phyloP scores from a whole-genome alignment of 2,797 vertebrate species.

The Percopsis omiscomaycus region DNA sequence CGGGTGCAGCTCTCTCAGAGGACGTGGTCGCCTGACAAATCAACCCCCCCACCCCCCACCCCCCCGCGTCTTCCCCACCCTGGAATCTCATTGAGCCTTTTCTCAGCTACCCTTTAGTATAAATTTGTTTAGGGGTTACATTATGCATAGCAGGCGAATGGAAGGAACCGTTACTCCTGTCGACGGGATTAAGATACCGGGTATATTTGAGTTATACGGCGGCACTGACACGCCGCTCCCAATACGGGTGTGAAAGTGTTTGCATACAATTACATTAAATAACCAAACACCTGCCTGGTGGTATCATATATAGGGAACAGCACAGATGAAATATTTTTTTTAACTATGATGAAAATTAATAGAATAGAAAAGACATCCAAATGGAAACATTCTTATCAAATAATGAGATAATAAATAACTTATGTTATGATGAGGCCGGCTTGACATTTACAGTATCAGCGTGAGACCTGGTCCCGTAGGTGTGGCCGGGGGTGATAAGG shows the following conservation, averaged over 20 bases:
- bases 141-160: conserved; percentile 71
- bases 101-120: conserved; percentile 64
- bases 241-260: conserved; percentile 53
- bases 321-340: conserved; percentile 67
- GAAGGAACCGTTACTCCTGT: conserved; percentile 65
- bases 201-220: conserved; percentile 47
- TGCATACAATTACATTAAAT: conserved; percentile 71
- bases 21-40: conserved; percentile 70
- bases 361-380: conserved; percentile 75
- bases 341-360: conserved; percentile 76
- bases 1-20: conserved; percentile 65
- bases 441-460: conserved; percentile 79
- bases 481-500: conserved; percentile 75
- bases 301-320: conserved; percentile 68
- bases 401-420: conserved; percentile 86
- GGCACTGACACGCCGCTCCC: conserved; percentile 33
- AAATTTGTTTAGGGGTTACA: conserved; percentile 65
- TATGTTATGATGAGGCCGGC: conserved; percentile 78
- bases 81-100: conserved; percentile 65
- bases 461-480: conserved; percentile 68
- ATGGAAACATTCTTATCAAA: conserved; percentile 83
- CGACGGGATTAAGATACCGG: conserved; percentile 73
- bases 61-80: too few relatives aligned
- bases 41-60: conserved; percentile 66
- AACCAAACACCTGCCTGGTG: conserved; percentile 59